Percentiles rank a stretch among this genome's conserved stretches.
Conservation (phyloP, 2,113 vertebrate species). For the Rhagologus leucostigma region DNA sequence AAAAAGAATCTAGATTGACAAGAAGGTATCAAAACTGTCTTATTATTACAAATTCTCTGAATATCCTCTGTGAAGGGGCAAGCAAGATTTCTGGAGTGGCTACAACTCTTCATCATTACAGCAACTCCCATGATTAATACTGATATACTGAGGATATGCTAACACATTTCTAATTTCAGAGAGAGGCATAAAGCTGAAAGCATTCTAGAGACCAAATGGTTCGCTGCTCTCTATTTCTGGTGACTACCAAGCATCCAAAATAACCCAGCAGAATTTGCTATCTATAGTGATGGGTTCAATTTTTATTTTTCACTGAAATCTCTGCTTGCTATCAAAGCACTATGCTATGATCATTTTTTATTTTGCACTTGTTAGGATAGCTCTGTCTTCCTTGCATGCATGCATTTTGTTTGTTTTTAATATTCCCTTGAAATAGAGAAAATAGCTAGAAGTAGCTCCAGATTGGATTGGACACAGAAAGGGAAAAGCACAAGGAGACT, state of each 20-base stretch:
- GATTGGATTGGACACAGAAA: not conserved
- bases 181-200: not conserved
- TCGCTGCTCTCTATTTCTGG: not conserved
- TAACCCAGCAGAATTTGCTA: not conserved
- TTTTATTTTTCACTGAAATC: not conserved
- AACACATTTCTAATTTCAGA: not conserved
- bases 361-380: not conserved
- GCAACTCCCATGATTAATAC: not conserved
- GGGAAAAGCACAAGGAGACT: not conserved
- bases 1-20: not conserved
- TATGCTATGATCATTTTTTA: not conserved
- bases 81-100: not conserved
- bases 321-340: not conserved
- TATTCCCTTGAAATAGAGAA: not conserved
- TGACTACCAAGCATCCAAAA: not conserved
- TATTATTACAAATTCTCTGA: not conserved
- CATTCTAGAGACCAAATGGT: not conserved
- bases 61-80: not conserved
- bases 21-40: not conserved
- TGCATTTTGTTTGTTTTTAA: not conserved
- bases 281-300: not conserved
- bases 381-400: not conserved
- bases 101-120: not conserved
- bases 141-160: not conserved
- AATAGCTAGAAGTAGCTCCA: not conserved